These are phyloP conservation scores for Cephus spinipes DNA, from an alignment of 2,888 invertebrate genomes.

Conservation along the genomic window DNA sequence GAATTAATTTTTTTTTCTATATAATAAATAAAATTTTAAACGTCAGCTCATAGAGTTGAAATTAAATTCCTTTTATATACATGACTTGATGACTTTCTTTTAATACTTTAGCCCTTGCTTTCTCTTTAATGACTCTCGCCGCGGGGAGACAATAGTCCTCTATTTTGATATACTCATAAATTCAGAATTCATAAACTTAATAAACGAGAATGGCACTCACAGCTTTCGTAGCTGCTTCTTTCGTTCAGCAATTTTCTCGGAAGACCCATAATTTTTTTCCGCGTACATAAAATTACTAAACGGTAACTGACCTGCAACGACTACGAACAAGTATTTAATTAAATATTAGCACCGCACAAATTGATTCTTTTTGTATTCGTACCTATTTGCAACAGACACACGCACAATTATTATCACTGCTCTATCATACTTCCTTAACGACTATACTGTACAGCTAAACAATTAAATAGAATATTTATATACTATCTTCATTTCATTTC, in stretches of 20 bases:
- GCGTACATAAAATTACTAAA: background rate
- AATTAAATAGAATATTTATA: conserved; percentile 27
- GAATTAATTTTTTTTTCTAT: background rate
- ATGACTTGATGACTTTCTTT: background rate
- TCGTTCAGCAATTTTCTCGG: background rate
- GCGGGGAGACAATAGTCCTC: background rate
- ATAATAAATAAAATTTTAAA: background rate
- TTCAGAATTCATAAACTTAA: background rate
- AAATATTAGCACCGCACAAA: conserved; percentile 40
- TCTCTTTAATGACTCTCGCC: background rate
- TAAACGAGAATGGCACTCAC: background rate
- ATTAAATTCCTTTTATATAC: background rate
- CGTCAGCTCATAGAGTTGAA: background rate
- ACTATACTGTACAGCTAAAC: conserved; percentile 35
- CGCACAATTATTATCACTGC: background rate
- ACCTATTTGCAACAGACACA: background rate
- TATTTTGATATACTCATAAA: background rate
- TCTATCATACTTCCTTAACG: background rate
- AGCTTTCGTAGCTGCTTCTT: background rate
- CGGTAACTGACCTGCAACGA: background rate
- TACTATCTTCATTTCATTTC: background rate
- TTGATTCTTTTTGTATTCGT: conserved; percentile 9
- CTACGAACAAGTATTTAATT: conserved; percentile 14
- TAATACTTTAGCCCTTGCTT: background rate
- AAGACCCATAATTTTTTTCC: background rate